Evolutionary conservation across 2,888 invertebrate genomes (phyloP).

Genomic region (Plusia festucae): DNA sequence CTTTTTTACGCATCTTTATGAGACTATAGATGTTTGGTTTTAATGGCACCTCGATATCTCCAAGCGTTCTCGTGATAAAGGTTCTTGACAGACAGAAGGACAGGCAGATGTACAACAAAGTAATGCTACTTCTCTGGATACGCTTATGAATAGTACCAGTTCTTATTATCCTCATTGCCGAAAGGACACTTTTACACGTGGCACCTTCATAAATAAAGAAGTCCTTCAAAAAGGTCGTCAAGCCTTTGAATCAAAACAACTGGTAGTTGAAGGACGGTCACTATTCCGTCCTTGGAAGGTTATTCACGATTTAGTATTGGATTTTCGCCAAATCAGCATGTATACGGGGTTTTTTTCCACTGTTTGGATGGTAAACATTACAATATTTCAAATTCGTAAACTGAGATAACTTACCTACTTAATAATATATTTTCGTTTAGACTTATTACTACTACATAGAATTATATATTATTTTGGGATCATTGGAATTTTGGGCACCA

Average conservation of each 20-base stretch:
- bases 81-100: no score
- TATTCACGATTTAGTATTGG: slow-evolving; percentile 39
- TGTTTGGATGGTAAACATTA: not conserved
- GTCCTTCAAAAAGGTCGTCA: slow-evolving; percentile 3
- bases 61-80: no score
- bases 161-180: no score
- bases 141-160: not conserved
- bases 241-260: slow-evolving; percentile 32
- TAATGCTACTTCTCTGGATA: no score
- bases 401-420: not conserved
- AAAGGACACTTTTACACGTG: not conserved
- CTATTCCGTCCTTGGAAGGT: slow-evolving; percentile 25
- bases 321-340: slow-evolving; percentile 42
- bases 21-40: no score
- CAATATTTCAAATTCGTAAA: not conserved
- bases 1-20: no score
- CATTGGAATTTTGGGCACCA: slow-evolving; percentile 18
- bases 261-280: slow-evolving; percentile 39
- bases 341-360: not conserved
- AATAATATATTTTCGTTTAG: not conserved
- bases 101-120: no score
- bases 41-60: no score
- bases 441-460: no score
- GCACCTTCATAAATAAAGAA: slow-evolving; percentile 18
- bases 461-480: not conserved